Evolutionary conservation across 2,888 invertebrate genomes (phyloP).

Genomic region (Sphinx pinastri): DNA sequence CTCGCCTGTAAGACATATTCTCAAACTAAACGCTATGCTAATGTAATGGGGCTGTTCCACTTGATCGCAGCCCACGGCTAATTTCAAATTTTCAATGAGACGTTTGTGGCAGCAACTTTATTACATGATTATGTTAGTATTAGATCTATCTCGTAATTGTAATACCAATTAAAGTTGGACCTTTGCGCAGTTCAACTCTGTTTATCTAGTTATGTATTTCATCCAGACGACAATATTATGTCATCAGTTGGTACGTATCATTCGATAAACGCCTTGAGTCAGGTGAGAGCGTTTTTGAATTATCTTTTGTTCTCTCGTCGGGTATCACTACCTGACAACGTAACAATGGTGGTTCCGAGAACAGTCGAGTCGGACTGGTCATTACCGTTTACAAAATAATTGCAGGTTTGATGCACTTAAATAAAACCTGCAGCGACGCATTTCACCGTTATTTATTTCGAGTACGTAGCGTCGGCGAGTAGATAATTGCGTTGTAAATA

Average conservation of each 20-base stretch:
- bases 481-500: constrained; percentile 43
- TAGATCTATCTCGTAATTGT: constrained; percentile 38
- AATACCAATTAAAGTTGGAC: constrained; percentile 35
- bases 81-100: constrained; percentile 79
- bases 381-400: constrained; percentile 48
- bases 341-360: constrained; percentile 53
- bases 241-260: constrained; percentile 30
- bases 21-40: constrained; percentile 81
- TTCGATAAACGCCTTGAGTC: constrained; percentile 36
- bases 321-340: constrained; percentile 36
- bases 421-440: constrained; percentile 33
- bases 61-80: constrained; percentile 78
- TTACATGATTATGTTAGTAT: constrained; percentile 61
- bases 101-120: constrained; percentile 69
- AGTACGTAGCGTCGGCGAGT: constrained; percentile 43
- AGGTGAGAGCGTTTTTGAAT: constrained; percentile 19
- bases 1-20: constrained; percentile 64
- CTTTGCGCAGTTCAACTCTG: constrained; percentile 6
- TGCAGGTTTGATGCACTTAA: constrained; percentile 43
- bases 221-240: constrained; percentile 26
- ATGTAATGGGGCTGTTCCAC: constrained; percentile 75
- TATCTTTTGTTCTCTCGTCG: constrained; percentile 35
- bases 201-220: constrained; percentile 11
- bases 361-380: constrained; percentile 44
- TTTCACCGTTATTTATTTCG: constrained; percentile 41